Evolutionary conservation across 2,797 vertebrate genomes (phyloP).

Genomic region (Catharus ustulatus): DNA sequence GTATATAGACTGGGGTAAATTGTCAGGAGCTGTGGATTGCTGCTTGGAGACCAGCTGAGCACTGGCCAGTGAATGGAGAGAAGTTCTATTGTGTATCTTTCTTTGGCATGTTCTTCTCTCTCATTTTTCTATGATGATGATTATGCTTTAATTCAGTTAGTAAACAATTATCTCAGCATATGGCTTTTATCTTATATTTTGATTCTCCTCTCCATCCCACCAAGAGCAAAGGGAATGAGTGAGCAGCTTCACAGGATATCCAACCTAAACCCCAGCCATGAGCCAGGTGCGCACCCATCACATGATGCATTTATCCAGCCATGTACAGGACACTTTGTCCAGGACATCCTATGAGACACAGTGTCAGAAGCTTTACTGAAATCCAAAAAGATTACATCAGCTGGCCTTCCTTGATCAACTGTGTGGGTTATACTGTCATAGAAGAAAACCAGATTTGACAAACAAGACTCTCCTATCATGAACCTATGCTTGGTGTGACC

Average conservation of each 20-base stretch:
- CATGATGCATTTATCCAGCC: background rate
- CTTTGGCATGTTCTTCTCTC: background rate
- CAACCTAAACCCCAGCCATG: background rate
- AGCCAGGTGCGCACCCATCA: background rate
- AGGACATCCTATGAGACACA: background rate
- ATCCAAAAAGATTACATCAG: background rate
- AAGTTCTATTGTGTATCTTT: background rate
- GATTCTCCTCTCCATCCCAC: background rate
- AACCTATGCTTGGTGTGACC: background rate
- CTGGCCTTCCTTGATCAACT: background rate
- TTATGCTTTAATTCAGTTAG: background rate
- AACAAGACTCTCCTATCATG: background rate
- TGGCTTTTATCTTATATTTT: background rate
- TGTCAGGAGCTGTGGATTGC: background rate
- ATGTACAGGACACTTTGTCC: background rate
- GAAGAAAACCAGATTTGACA: background rate
- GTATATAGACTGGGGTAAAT: too few species aligned
- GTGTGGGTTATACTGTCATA: background rate
- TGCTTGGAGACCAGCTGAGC: background rate
- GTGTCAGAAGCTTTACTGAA: background rate
- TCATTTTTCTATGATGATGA: background rate
- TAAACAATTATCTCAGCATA: background rate
- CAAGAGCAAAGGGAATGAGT: background rate
- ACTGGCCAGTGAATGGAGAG: too few species aligned
- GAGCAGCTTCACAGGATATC: background rate